phyloP scores from a whole-genome alignment of 2,888 invertebrate genomes.

The Lasioglossum villosulum region DNA sequence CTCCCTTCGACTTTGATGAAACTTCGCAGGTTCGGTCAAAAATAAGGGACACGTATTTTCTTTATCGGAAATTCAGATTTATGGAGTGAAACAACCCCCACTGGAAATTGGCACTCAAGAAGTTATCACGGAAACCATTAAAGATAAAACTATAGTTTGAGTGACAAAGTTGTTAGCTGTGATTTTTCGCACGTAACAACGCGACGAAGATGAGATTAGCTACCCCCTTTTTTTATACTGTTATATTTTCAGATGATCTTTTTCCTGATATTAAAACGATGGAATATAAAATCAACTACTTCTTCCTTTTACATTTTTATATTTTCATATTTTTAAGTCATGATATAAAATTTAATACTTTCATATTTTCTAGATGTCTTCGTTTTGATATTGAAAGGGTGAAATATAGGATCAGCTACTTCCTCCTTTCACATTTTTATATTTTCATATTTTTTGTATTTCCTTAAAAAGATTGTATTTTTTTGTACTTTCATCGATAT shows the following conservation, averaged over 20 bases:
- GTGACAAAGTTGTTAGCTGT: neutral
- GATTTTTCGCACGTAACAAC: neutral
- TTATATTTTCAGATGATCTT: neutral
- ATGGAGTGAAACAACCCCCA: conserved; percentile 1
- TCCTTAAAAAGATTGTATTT: no score
- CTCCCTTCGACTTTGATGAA: neutral
- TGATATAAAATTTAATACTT: no score
- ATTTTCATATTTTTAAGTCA: neutral
- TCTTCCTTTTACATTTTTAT: neutral
- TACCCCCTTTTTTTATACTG: neutral
- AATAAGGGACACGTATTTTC: conserved; percentile 1
- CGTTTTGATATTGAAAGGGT: no score
- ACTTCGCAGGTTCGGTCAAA: neutral
- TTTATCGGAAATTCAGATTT: conserved; percentile 2
- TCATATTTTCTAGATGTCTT: no score
- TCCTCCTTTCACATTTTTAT: no score
- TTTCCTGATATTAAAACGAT: neutral
- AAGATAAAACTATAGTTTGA: neutral
- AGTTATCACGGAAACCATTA: neutral
- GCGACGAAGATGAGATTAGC: neutral
- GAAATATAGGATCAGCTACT: no score
- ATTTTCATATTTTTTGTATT: no score
- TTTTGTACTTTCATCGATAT: no score
- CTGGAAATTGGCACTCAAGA: neutral
- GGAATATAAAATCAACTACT: neutral